Evolutionary conservation across 2,888 invertebrate species (phyloP), one percentile per base, ranked within the genome.

Genomic region (Caenorhabditis virilis): DNA sequence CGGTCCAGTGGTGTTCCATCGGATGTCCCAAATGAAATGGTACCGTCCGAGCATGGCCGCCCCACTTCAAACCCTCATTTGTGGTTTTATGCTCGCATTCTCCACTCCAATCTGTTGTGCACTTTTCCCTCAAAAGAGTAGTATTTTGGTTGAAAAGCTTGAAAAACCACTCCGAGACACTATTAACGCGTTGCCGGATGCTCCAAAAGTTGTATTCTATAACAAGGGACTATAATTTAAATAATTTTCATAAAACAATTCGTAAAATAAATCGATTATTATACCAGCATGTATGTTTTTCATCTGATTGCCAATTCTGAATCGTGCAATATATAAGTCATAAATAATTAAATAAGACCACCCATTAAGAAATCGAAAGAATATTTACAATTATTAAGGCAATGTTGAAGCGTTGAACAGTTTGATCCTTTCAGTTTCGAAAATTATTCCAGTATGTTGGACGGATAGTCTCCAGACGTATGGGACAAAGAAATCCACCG

Each of bases 401-500:
- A 18, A 20, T 18, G 41, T 5, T 47, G 42, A 42, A 7, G 71
- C 76, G 36, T 72, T 71, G 60, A 77, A 79, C n/a, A 80, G 52
- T 52, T 75, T 72, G 51, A 86, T 83, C 60, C 84, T 83, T 4
- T 82, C 78, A 2, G 85, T 79, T 60, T 85, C 85, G 85, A 86
- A 88, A 80, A 87, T 86, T 42, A 88, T 82, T 54, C 86, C 86
- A 1, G 88, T 87, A 39, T 85, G 85, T 59, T 86, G 85, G 66
- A 69, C 61, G 16, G 67, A 57, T 36, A 76, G 58, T 85, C 91
- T 91, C 98, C 98, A 98, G 23, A 97, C 92, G 85, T 99, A 98
- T 0, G 98, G 98, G 74, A 97, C 93, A 87, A 99, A 98, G 87
- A 98, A 98, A 82, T 97, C 95, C 84, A 97, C 97, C 0, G 97